Base-by-base conservation (phyloP, 35 echinoderm and acorn worm species). In the Strongylocentrotus purpuratus region DNA sequence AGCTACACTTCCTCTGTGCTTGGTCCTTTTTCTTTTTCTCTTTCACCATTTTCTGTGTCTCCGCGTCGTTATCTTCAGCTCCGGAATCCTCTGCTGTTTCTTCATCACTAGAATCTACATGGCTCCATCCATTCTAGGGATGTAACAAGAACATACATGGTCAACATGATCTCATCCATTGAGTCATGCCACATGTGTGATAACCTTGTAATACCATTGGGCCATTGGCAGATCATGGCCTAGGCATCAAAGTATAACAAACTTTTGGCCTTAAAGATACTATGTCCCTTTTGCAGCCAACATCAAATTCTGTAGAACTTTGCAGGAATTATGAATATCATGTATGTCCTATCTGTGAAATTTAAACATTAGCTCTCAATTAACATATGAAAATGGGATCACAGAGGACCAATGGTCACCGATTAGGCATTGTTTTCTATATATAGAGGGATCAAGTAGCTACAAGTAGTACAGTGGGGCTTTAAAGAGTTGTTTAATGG, bases 61-160 rank as follows among this genome's bases (percentile, higher is more conserved):
- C n/a, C n/a, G n/a, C 95, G 14, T 92, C 91, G 31, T 89, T 87
- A n/a, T 95, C 94, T 12, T 96, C 97, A 22, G 90, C 94, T 13
- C 61, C 92, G 14, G 90, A 46, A 4, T 92, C 90, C 46, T 93
- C 91, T 7, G 45, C 48, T 1, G 33, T 50, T 58, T 93, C 91
- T 31, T 93, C 91, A 58, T 93, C 91, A 58, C 91, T 93, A n/a
- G 46, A 50, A 46, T 93, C 91, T 17, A 93, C 91, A 22, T 58
- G 45, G 31, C 91, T 93, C 91, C 91, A 93, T 25, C 91, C 91
- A 55, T 93, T 93, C 91, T 93, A 46, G 13, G 41, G 13, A 93
- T 47, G 91, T 87, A 20, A 87, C 33, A 87, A 13, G 20, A 87
- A 32, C 9, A 20, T 0, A 32, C 5, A 87, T 31, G 25, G 20